Conservation (phyloP, 2,797 vertebrate genomes). For the Tokudaia tokunoshimensis region DNA sequence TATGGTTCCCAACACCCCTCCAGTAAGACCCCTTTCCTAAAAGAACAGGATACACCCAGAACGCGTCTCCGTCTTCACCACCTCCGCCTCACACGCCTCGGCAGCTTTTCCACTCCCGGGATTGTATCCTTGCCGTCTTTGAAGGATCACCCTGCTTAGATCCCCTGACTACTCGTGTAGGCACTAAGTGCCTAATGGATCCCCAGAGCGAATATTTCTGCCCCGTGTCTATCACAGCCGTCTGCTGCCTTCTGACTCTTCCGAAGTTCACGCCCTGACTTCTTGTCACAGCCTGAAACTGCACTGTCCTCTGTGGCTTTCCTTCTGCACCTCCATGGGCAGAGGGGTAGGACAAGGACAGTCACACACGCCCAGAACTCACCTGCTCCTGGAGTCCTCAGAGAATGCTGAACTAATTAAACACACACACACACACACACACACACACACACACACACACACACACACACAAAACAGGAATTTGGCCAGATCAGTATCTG, state of each 20-base stretch:
- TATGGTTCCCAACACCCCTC: not conserved
- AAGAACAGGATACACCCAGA: not conserved
- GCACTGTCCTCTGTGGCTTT: too few species aligned
- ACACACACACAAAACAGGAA: too few species aligned
- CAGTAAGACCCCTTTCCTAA: not conserved
- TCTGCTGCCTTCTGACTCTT: too few species aligned
- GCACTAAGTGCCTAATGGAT: not conserved
- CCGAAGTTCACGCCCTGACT: not conserved
- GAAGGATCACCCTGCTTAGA: not conserved
- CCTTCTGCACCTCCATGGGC: not conserved
- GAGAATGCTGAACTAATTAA: not conserved
- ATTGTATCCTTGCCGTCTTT: rapidly evolving
- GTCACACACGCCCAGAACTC: too few species aligned
- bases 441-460: not conserved
- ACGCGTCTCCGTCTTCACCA: rapidly evolving
- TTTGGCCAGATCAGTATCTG: not conserved
- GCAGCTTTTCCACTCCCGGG: not conserved
- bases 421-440: not conserved
- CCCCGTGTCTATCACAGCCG: rapidly evolving
- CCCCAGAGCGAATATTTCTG: not conserved
- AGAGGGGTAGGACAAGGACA: rapidly evolving
- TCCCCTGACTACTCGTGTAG: not conserved
- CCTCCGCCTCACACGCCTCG: too few species aligned
- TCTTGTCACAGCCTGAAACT: not conserved
- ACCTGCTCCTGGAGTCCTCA: not conserved